These are phyloP conservation scores for Camponotus floridanus DNA, from an alignment of 1,140 invertebrate genomes.

Conservation along the genomic window DNA sequence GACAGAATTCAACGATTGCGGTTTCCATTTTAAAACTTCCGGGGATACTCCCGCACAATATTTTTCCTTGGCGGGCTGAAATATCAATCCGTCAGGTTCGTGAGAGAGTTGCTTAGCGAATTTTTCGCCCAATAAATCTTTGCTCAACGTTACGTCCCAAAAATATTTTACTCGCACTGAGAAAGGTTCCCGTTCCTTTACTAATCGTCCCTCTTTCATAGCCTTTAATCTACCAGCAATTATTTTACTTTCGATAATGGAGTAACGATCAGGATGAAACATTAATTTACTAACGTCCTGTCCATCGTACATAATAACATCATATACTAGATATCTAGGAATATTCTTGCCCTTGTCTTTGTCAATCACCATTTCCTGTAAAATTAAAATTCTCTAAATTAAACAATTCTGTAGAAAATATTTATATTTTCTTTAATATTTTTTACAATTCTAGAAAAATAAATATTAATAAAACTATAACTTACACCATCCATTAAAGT, in stretches of 20 bases:
- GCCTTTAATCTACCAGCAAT: slow-evolving; percentile 89
- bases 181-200: slow-evolving; percentile 94
- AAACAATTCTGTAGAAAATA: neutral
- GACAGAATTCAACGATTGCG: slow-evolving; percentile 96
- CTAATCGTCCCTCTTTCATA: slow-evolving; percentile 91
- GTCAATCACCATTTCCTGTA: slow-evolving; percentile 96
- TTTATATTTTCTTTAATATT: neutral
- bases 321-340: slow-evolving; percentile 98
- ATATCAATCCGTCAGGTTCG: slow-evolving; percentile 99
- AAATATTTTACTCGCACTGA: slow-evolving; percentile 95
- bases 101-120: slow-evolving; percentile 95
- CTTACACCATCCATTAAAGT: slow-evolving; percentile 97
- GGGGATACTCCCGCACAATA: slow-evolving; percentile 94
- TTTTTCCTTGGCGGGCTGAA: slow-evolving; percentile 96
- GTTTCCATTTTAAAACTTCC: slow-evolving; percentile 99
- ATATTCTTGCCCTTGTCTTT: slow-evolving; percentile 91
- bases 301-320: slow-evolving; percentile 95
- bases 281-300: slow-evolving; percentile 92
- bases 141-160: slow-evolving; percentile 92
- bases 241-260: slow-evolving; percentile 92
- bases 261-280: slow-evolving; percentile 92
- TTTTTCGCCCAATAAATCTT: slow-evolving; percentile 92
- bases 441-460: neutral
- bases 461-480: slow-evolving; percentile 43
- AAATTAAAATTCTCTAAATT: slow-evolving; percentile 26